Conservation (phyloP, 1,140 invertebrate genomes). For the Lepidurus packardi region DNA sequence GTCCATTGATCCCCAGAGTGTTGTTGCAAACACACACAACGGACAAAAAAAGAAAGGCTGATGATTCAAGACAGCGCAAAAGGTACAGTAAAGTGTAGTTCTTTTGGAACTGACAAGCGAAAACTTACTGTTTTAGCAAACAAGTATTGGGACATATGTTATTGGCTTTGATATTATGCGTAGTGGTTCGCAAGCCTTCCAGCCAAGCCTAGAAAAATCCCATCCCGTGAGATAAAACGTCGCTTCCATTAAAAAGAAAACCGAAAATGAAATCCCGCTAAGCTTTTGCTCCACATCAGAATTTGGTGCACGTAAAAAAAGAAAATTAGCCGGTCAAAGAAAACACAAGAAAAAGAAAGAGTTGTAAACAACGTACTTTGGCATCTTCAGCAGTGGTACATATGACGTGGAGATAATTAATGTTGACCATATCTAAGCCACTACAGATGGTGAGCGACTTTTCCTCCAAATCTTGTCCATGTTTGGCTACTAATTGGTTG, state of each 20-base stretch:
- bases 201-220: conserved; percentile 73
- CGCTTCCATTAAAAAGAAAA: not conserved
- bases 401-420: conserved; percentile 95
- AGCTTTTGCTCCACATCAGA: not conserved
- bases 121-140: conserved; percentile 98
- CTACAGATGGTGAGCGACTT: conserved; percentile 96
- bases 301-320: not conserved
- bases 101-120: not conserved
- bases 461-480: conserved; percentile 78
- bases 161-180: conserved; percentile 97
- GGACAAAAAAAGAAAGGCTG: not conserved
- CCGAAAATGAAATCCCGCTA: not conserved
- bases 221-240: not conserved
- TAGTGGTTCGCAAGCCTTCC: conserved; percentile 86
- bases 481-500: conserved; percentile 68
- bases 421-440: conserved; percentile 98
- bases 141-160: conserved; percentile 98
- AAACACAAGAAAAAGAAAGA: not conserved
- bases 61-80: not conserved
- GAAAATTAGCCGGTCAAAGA: not conserved
- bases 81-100: conserved; percentile 25
- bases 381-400: conserved; percentile 85
- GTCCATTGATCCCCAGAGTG: not conserved
- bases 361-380: conserved; percentile 59
- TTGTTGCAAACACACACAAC: not conserved